Base-by-base conservation (phyloP, 2,113 vertebrate species). In the Callionymus lyra region DNA sequence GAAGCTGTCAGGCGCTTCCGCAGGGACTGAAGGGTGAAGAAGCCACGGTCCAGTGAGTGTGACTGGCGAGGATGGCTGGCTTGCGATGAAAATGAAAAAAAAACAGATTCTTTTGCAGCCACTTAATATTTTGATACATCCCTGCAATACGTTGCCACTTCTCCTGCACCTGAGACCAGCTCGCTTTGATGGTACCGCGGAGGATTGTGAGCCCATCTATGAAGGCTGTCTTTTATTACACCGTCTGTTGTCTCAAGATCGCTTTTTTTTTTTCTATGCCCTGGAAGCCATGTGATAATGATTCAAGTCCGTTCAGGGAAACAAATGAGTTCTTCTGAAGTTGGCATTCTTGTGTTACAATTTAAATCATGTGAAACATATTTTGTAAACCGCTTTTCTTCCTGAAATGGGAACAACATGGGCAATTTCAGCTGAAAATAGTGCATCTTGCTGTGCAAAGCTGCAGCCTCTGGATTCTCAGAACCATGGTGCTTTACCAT, bases 81-180 rank as follows among this genome's bases (percentile, higher is more conserved):
- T 56, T 51, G 55, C 50, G 11, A 50, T 64, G 36, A 47, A 56
- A 46, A 59, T 57, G 49, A 48, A 33, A 9, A 12, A 41, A 63
- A 44, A 64, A 46, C 62, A 50, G 60, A 62, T 36, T 63, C 51
- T 67, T 72, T 57, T 46, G 52, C 65, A 15, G 5, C 47, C 51
- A 66, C 69, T 55, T 80, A 70, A 78, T 78, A 75, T 68, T n/a
- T 65, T 62, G 66, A 78, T 67, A 72, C 3, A 53, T 65, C 61
- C 51, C 46, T 50, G 53, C 57, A 51, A 50, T 47, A 16, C 8
- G 38, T 53, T 65, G 55, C 48, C 70, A 50, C 21, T 56, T 50
- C 49, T 50, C 34, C 47, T 43, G 46, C 66, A 74, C 67, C 63
- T 74, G 59, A 65, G 72, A 68, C 62, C 66, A 67, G 65, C 63